A percentile compares a stretch with the other conserved stretches of the same genome.
Conservation (phyloP, 2,113 vertebrate species). For the Psilopsiagon aymara region DNA sequence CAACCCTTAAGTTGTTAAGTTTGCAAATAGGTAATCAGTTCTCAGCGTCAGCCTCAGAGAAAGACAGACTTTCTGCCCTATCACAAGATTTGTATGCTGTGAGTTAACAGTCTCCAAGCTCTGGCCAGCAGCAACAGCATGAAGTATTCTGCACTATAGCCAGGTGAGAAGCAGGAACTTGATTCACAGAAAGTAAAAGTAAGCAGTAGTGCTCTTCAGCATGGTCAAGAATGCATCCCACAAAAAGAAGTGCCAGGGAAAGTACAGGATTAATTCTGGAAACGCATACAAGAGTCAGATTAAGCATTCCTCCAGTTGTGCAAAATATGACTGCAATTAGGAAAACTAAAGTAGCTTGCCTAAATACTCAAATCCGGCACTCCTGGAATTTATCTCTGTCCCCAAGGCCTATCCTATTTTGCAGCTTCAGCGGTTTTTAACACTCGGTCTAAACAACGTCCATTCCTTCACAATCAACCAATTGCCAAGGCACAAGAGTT, state of each 20-base stretch:
- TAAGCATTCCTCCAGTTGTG: neutral
- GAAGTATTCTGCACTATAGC: neutral
- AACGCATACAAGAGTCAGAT: neutral
- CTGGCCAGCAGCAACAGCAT: neutral
- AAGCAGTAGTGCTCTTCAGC: neutral
- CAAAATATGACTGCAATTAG: conserved; percentile 10
- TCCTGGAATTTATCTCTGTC: conserved; percentile 11
- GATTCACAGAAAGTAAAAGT: neutral
- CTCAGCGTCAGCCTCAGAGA: neutral
- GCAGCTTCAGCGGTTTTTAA: neutral
- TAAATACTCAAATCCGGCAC: neutral
- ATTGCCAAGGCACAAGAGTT: conserved; percentile 20
- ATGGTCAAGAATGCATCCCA: neutral
- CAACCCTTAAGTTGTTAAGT: neutral
- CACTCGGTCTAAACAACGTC: neutral
- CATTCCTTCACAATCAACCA: neutral
- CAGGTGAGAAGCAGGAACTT: neutral
- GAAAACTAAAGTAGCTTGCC: conserved; percentile 28
- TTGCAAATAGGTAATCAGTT: neutral
- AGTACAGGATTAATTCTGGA: neutral
- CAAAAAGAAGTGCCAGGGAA: neutral
- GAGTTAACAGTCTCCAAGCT: neutral
- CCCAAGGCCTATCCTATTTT: neutral
- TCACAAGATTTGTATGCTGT: neutral
- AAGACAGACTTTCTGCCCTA: neutral